A percentile compares a stretch with the other conserved stretches of the same genome.
phyloP scores from a whole-genome alignment of 2,888 invertebrate species.

The Tetramorium bicarinatum region DNA sequence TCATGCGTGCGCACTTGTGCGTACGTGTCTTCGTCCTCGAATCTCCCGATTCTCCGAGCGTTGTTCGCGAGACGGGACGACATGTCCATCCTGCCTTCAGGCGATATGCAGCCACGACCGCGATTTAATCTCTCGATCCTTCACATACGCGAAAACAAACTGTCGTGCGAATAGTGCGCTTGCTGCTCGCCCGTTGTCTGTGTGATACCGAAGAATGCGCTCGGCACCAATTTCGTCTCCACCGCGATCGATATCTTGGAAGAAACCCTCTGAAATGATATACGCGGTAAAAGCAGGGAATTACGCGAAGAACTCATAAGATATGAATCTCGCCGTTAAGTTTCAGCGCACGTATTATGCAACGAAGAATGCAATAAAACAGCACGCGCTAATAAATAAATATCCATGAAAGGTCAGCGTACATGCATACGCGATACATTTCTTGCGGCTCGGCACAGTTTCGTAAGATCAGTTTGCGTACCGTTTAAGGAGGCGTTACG shows the following conservation, averaged over 20 bases:
- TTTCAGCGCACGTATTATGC: slow-evolving; percentile 47
- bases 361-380: slow-evolving; percentile 39
- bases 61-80: slow-evolving; percentile 47
- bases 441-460: slow-evolving; percentile 36
- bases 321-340: slow-evolving; percentile 29
- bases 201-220: neutral
- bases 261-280: slow-evolving; percentile 2
- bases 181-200: slow-evolving; percentile 22
- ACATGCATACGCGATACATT: slow-evolving; percentile 31
- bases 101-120: slow-evolving; percentile 41
- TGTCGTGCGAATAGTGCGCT: slow-evolving; percentile 4
- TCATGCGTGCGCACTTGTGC: slow-evolving; percentile 40
- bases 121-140: slow-evolving; percentile 60
- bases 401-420: slow-evolving; percentile 50
- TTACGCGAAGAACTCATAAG: neutral
- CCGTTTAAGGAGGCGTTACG: slow-evolving; percentile 11
- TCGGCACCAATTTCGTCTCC: slow-evolving; percentile 16
- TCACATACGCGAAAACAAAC: slow-evolving; percentile 5
- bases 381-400: slow-evolving; percentile 51
- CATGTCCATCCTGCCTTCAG: slow-evolving; percentile 61
- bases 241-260: slow-evolving; percentile 31
- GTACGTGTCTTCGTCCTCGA: slow-evolving; percentile 26
- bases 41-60: slow-evolving; percentile 58
- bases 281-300: neutral
- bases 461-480: slow-evolving; percentile 20